These are phyloP conservation scores for Athripsodes cinereus DNA, from an alignment of 2,888 invertebrate species.

Conservation along the genomic window DNA sequence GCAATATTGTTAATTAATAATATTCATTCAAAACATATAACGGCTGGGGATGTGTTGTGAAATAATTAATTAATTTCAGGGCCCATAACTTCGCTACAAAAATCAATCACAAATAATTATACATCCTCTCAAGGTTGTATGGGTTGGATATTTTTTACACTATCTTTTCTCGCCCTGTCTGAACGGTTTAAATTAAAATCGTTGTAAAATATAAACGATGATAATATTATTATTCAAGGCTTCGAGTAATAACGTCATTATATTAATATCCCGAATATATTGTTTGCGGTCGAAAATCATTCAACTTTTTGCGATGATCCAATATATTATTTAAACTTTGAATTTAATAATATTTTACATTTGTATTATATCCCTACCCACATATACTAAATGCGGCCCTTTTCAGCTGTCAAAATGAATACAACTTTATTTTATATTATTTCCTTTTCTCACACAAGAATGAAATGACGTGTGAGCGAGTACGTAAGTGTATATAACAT, in stretches of 20 bases:
- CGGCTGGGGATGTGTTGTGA: conserved; percentile 3
- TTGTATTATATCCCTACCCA: neutral
- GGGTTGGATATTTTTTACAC: neutral
- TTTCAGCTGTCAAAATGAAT: neutral
- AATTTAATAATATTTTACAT: no score
- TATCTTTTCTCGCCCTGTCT: no score
- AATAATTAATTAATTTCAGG: conserved; percentile 13
- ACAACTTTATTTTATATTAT: neutral
- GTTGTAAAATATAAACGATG: neutral
- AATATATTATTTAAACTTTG: neutral
- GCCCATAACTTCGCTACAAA: conserved; percentile 10
- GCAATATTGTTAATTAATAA: no score
- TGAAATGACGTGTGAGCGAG: neutral
- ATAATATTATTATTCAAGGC: neutral
- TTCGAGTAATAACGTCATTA: neutral
- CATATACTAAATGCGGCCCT: neutral
- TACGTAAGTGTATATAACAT: neutral
- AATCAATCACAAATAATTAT: conserved; percentile 18
- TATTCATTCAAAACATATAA: conserved; percentile 7
- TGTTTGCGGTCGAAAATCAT: neutral
- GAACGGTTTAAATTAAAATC: neutral
- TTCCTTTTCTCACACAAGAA: neutral
- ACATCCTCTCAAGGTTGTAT: neutral
- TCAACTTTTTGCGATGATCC: neutral
- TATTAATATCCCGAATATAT: no score